These are phyloP conservation scores for Steinernema carpocapsae DNA, from an alignment of 2,888 invertebrate genomes.

Conservation along the genomic window DNA sequence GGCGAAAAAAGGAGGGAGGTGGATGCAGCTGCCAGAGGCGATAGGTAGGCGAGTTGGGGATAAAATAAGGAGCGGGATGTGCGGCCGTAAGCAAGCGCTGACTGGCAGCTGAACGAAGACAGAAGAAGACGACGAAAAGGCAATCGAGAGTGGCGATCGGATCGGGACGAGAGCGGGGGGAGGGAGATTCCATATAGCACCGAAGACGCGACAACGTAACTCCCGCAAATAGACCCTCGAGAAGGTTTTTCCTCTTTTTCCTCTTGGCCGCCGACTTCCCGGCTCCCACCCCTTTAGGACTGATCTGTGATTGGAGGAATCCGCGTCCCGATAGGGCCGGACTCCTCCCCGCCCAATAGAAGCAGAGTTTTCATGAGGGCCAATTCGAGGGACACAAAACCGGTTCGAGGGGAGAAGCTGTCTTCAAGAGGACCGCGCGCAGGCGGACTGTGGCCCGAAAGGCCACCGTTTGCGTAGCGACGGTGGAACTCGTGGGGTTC, in stretches of 20 bases:
- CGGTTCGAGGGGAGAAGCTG: slow-evolving; percentile 9
- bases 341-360: neutral
- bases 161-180: slow-evolving; percentile 10
- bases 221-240: slow-evolving; percentile 33
- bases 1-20: neutral
- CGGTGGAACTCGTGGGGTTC: neutral
- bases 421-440: slow-evolving; percentile 29
- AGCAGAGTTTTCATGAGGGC: slow-evolving; percentile 13
- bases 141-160: slow-evolving; percentile 33
- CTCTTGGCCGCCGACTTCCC: neutral
- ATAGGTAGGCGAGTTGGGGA: slow-evolving; percentile 18
- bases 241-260: neutral
- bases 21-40: neutral
- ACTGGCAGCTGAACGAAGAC: slow-evolving; percentile 31
- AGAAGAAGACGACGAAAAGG: slow-evolving; percentile 28
- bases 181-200: slow-evolving; percentile 32
- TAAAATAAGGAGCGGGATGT: slow-evolving; percentile 31
- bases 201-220: slow-evolving; percentile 4
- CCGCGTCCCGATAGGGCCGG: neutral
- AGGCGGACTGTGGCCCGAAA: neutral
- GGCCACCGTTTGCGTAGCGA: slow-evolving; percentile 26
- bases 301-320: neutral
- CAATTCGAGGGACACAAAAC: slow-evolving; percentile 12
- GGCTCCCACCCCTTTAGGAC: slow-evolving; percentile 13
- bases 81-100: slow-evolving; percentile 29